Conservation (phyloP, 2,113 vertebrate species). For the Sinocyclocheilus maitianheensis region DNA sequence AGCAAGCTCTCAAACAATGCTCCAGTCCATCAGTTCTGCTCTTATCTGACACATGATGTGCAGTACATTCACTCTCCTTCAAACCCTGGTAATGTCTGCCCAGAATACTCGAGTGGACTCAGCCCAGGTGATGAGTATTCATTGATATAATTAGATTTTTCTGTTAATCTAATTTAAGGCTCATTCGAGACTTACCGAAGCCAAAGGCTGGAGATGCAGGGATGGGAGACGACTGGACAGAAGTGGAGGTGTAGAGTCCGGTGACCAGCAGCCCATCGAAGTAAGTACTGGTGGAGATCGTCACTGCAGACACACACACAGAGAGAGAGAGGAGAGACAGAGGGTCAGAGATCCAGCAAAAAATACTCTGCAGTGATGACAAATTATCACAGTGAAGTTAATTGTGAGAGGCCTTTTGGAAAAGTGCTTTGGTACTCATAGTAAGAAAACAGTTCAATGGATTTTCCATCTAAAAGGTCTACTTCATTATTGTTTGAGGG, state of each 20-base stretch:
- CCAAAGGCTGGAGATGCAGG: slow-evolving; percentile 89
- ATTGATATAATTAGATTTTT: neutral
- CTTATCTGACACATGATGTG: neutral
- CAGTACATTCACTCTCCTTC: too few species aligned
- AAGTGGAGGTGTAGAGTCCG: slow-evolving; percentile 96
- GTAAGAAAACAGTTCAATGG: neutral
- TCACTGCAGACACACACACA: slow-evolving; percentile 79
- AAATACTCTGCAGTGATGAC: neutral
- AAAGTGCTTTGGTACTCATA: neutral
- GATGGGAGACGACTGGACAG: slow-evolving; percentile 88
- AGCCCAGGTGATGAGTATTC: neutral
- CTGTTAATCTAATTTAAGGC: neutral
- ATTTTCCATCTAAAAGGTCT: neutral
- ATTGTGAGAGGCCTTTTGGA: neutral
- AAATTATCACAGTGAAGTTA: too few species aligned
- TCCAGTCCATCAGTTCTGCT: neutral
- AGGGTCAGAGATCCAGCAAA: neutral
- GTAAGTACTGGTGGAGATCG: slow-evolving; percentile 92
- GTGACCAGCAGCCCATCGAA: slow-evolving; percentile 97
- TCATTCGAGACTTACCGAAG: slow-evolving; percentile 85
- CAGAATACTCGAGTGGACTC: neutral
- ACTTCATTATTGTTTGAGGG: neutral
- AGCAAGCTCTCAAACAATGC: neutral
- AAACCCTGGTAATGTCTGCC: too few species aligned
- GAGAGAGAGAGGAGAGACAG: neutral